phyloP scores from a whole-genome alignment of 1,140 invertebrate genomes.

The Drosophila truncata region DNA sequence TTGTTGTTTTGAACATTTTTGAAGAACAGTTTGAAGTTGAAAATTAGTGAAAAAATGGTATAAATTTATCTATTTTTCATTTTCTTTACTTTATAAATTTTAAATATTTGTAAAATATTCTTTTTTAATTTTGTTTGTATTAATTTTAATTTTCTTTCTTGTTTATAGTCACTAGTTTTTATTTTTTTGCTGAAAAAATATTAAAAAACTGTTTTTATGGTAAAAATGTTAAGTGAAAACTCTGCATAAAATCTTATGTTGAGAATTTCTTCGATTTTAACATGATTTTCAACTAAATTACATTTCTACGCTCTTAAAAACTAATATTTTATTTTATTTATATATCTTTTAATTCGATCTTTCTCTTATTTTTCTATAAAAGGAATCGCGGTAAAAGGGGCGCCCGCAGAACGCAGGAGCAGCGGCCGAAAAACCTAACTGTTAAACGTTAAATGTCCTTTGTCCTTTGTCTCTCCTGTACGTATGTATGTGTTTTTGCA shows the following conservation, averaged over 20 bases:
- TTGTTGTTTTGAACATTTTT: not conserved
- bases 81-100: not conserved
- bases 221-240: too few relatives aligned
- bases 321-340: too few relatives aligned
- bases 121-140: too few relatives aligned
- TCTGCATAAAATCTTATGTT: too few relatives aligned
- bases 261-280: too few relatives aligned
- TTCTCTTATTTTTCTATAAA: not conserved
- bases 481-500: constrained; percentile 44
- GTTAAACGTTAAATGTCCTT: constrained; percentile 35
- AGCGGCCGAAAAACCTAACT: constrained; percentile 29
- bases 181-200: too few relatives aligned
- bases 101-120: too few relatives aligned
- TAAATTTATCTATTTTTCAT: not conserved
- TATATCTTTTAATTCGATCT: not conserved
- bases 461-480: not conserved
- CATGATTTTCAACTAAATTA: too few relatives aligned
- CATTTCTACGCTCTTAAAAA: too few relatives aligned
- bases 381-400: not conserved
- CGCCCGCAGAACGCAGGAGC: constrained; percentile 30
- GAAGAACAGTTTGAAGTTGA: not conserved
- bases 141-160: too few relatives aligned
- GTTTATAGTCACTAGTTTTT: too few relatives aligned
- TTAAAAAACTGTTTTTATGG: too few relatives aligned
- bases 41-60: not conserved